phyloP scores from a whole-genome alignment of 2,113 vertebrate species.

The Cairina moschata region DNA sequence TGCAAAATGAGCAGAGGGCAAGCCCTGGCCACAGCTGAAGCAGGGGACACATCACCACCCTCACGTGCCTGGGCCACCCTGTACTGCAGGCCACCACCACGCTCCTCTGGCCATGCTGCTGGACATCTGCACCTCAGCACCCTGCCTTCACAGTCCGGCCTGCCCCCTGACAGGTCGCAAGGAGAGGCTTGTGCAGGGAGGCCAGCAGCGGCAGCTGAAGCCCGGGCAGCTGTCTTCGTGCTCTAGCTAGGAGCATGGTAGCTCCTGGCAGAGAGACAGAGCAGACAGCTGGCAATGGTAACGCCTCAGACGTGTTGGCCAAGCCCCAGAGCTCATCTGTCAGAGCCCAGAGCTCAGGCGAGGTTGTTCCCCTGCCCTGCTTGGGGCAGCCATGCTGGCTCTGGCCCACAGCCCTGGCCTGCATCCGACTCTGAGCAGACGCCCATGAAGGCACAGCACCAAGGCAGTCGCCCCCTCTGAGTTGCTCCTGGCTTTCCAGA shows the following conservation, averaged over 20 bases:
- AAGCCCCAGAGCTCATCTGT: not conserved
- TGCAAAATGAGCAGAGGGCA: not conserved
- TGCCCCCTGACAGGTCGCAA: not conserved
- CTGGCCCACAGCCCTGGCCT: not conserved
- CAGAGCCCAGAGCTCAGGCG: not conserved
- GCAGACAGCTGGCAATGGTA: not conserved
- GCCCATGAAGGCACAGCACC: too few relatives aligned
- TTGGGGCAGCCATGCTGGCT: not conserved
- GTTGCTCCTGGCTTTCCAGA: rapidly evolving
- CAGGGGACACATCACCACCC: not conserved
- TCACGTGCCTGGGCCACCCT: rapidly evolving
- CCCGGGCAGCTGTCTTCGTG: not conserved
- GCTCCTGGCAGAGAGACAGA: not conserved
- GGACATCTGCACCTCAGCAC: not conserved
- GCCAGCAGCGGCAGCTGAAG: not conserved
- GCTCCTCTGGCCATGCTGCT: not conserved
- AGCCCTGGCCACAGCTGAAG: not conserved
- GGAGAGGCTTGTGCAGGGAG: not conserved
- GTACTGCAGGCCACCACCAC: not conserved
- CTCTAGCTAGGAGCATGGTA: not conserved
- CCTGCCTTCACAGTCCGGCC: not conserved
- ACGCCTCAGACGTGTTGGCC: not conserved
- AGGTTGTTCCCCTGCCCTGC: not conserved
- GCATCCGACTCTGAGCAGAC: not conserved
- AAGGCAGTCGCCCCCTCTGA: rapidly evolving